Percentiles rank a stretch among this genome's conserved stretches.
These are phyloP conservation scores for Dinocampus coccinellae DNA, from an alignment of 2,888 invertebrate genomes.

Conservation along the genomic window DNA sequence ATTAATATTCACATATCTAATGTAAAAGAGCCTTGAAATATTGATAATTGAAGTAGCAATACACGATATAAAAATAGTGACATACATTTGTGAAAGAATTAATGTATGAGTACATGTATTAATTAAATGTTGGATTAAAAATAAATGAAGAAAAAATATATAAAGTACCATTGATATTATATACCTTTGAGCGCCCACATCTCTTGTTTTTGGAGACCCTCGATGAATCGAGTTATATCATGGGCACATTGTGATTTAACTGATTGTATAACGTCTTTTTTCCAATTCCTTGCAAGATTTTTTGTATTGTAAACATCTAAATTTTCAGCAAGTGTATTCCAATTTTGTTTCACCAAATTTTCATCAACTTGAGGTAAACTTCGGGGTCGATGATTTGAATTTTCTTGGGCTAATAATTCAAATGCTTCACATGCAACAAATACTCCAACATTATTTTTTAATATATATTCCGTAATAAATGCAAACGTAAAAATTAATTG, in stretches of 20 bases:
- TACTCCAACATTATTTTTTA: slow-evolving; percentile 1
- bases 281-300: slow-evolving; percentile 71
- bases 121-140: neutral
- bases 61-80: neutral
- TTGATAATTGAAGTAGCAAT: no score
- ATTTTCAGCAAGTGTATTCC: slow-evolving; percentile 60
- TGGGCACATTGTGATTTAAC: slow-evolving; percentile 56
- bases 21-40: neutral
- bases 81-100: slow-evolving; percentile 18
- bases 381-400: slow-evolving; percentile 49
- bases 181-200: slow-evolving; percentile 66
- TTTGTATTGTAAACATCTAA: slow-evolving; percentile 61
- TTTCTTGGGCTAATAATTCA: slow-evolving; percentile 21
- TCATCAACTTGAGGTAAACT: slow-evolving; percentile 50
- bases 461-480: slow-evolving; percentile 31
- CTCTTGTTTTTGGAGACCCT: slow-evolving; percentile 59
- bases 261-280: slow-evolving; percentile 58
- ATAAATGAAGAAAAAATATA: neutral
- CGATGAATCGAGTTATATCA: slow-evolving; percentile 61
- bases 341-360: slow-evolving; percentile 46
- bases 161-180: neutral
- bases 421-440: slow-evolving; percentile 17
- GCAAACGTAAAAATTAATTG: slow-evolving; percentile 8
- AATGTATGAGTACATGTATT: neutral
- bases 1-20: neutral